phyloP scores from a whole-genome alignment of 2,888 invertebrate species.

The Spatulosminthurus flaviceps region DNA sequence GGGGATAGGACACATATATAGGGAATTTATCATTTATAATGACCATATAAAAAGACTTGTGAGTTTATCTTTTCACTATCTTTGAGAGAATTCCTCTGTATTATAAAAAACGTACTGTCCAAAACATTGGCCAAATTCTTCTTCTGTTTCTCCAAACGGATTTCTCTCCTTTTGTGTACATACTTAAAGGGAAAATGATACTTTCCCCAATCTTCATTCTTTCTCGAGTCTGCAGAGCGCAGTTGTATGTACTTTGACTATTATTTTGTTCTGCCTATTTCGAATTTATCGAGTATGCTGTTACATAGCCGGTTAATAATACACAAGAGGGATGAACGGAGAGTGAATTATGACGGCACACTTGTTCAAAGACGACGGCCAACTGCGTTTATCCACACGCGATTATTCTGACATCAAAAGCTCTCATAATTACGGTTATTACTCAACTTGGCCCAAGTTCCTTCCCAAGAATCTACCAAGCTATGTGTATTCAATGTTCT shows the following conservation, averaged over 20 bases:
- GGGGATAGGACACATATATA: neutral
- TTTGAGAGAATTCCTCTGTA: neutral
- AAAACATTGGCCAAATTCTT: neutral
- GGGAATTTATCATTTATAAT: slow-evolving; percentile 36
- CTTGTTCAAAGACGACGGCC: neutral
- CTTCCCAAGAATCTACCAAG: neutral
- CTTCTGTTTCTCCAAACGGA: neutral
- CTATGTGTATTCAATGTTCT: neutral
- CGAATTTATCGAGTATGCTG: no score
- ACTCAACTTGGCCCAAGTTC: slow-evolving; percentile 9
- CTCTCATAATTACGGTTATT: neutral
- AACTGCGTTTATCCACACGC: neutral
- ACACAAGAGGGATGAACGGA: neutral
- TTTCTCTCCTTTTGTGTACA: neutral
- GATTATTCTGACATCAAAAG: neutral
- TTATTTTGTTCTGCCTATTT: neutral
- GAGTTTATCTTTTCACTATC: neutral
- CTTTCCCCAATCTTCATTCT: neutral
- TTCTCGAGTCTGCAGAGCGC: no score
- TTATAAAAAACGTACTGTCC: slow-evolving; percentile 4
- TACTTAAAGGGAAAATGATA: neutral
- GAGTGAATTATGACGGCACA: neutral
- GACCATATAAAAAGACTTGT: slow-evolving; percentile 1
- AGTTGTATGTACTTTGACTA: no score
- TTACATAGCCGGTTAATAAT: no score